Evolutionary conservation across 2,113 vertebrate genomes (phyloP), one percentile per base, ranked within the genome.

Genomic region (Corapipo altera): DNA sequence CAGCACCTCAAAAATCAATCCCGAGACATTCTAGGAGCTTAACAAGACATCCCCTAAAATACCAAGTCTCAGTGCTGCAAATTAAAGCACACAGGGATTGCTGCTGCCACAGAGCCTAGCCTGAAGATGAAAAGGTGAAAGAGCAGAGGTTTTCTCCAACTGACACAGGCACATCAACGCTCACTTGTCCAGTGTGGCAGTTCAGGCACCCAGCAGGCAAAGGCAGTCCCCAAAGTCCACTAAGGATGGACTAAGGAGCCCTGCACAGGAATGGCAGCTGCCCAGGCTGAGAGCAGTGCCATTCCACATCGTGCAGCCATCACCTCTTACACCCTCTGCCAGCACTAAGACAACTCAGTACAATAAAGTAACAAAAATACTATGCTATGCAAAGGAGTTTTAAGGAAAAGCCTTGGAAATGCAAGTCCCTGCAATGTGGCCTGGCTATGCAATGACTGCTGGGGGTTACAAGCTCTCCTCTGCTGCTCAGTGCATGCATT

Each of bases 401-500:
- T 37, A 75, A 89, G 83, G 70, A 59, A 75, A 30, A 94, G 59
- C 59, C 89, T 91, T 86, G 71, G 27, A 91, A 95, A 95, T 6
- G 5, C 7, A 62, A 73, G 66, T 59, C 79, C 48, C 7, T 43
- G 49, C 46, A 85, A 22, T 39, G 27, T 54, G 55, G 88, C 62
- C 59, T 48, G 72, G 88, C 71, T 87, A 30, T 20, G 35, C 83
- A 90, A 84, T 3, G 27, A 76, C 22, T 32, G 72, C 57, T 84
- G 88, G 72, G 88, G 57, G 72, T 77, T 90, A 77, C 22, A 17
- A 77, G 79, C 88, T 77, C 88, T 84, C 49, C 0, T 52, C 51
- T 52, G 2, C 61, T 87, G 92, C 96, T 97, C 87, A 4, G 11
- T 76, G 90, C 95, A 96, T 80, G 87, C 95, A 94, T 61, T 57